phyloP scores from a whole-genome alignment of 2,888 invertebrate species.

The Disparrhopalites patrizii region DNA sequence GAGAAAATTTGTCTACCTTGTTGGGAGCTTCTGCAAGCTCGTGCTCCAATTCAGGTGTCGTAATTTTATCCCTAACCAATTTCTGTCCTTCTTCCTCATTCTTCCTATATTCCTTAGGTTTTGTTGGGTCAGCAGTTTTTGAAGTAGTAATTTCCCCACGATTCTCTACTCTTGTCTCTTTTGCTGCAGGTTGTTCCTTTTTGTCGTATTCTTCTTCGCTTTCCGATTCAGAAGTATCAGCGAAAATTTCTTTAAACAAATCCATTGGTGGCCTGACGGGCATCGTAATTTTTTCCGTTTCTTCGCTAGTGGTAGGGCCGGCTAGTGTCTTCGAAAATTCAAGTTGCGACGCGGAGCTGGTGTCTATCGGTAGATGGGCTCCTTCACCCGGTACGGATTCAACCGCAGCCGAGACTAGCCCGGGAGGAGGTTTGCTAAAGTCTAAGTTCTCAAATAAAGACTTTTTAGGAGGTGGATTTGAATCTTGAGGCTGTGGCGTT shows the following conservation, averaged over 20 bases:
- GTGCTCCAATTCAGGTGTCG: constrained; percentile 5
- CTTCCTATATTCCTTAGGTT: not conserved
- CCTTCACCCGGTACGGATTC: not conserved
- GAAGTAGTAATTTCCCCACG: not conserved
- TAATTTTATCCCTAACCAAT: not conserved
- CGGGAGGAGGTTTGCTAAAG: constrained; percentile 48
- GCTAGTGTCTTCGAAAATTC: not conserved
- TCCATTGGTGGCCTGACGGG: constrained; percentile 39
- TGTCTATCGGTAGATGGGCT: not conserved
- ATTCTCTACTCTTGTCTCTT: not conserved
- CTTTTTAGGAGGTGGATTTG: constrained; percentile 36
- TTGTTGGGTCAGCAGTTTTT: not conserved
- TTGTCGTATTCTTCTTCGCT: constrained; percentile 23
- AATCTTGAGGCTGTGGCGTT: constrained; percentile 8
- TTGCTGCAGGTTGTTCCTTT: not conserved
- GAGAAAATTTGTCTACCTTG: constrained; percentile 5
- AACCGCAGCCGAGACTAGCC: constrained; percentile 30
- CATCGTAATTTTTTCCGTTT: not conserved
- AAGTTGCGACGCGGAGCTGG: constrained; percentile 4
- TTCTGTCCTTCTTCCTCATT: not conserved
- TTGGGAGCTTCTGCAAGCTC: constrained; percentile 23
- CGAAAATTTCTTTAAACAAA: constrained; percentile 48
- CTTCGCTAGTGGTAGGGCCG: not conserved
- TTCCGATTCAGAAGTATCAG: constrained; percentile 41
- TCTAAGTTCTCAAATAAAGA: constrained; percentile 46